Percentiles rank a stretch among this genome's conserved stretches.
phyloP scores from a whole-genome alignment of 2,113 vertebrate genomes.

The Hippocampus zosterae region DNA sequence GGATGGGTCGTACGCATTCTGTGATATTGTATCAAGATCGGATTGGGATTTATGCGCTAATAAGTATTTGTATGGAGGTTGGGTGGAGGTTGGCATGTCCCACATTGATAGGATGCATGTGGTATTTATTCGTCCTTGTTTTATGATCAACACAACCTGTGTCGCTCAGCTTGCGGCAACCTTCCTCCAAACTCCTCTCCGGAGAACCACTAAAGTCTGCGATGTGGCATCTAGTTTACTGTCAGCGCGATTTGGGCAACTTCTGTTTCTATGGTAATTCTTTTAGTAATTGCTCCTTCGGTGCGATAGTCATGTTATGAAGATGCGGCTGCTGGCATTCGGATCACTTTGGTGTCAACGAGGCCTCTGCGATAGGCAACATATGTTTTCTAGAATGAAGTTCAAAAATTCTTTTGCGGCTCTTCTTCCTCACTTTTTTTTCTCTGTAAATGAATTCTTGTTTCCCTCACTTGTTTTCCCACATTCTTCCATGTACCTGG shows the following conservation, averaged over 20 bases:
- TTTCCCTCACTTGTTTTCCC: neutral
- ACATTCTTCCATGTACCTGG: neutral
- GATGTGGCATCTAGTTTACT: neutral
- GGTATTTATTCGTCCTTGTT: conserved; percentile 1
- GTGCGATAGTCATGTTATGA: neutral
- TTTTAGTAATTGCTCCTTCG: neutral
- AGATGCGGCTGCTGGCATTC: neutral
- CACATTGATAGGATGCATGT: neutral
- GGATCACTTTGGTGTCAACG: neutral
- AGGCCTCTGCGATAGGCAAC: neutral
- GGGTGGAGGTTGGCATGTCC: neutral
- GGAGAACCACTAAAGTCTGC: neutral
- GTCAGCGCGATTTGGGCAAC: neutral
- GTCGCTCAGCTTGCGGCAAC: neutral
- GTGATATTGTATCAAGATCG: neutral
- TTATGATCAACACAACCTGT: neutral
- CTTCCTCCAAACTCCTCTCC: neutral
- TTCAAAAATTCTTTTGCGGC: neutral
- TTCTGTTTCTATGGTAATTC: conserved; percentile 1
- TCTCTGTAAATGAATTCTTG: neutral
- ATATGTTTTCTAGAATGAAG: neutral
- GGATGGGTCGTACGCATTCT: neutral
- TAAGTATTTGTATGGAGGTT: neutral
- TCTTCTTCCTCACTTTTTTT: neutral
- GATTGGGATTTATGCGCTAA: neutral